Conservation (phyloP, 2,888 invertebrate genomes). For the Pelosia muscerda region DNA sequence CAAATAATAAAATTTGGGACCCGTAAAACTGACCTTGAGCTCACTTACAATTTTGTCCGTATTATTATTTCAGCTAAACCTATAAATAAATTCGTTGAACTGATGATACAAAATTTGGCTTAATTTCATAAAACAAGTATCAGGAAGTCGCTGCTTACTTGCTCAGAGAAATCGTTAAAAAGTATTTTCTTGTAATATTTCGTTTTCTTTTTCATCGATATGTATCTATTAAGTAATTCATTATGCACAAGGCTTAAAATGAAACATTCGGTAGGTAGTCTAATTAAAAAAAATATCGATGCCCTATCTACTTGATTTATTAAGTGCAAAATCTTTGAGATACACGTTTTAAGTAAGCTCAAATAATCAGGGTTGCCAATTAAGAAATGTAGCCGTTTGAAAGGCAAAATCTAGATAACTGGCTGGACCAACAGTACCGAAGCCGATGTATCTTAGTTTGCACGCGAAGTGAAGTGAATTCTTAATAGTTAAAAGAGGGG, state of each 20-base stretch:
- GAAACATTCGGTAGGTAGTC: not conserved
- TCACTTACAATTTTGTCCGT: not conserved
- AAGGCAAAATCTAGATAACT: constrained; percentile 74
- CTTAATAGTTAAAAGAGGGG: not conserved
- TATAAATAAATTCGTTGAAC: too few relatives aligned
- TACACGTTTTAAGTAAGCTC: constrained; percentile 43
- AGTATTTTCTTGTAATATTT: too few relatives aligned
- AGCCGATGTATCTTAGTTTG: constrained; percentile 67
- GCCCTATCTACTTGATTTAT: constrained; percentile 36
- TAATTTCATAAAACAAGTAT: too few relatives aligned
- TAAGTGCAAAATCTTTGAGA: constrained; percentile 41
- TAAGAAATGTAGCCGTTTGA: constrained; percentile 68
- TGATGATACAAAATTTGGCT: too few relatives aligned
- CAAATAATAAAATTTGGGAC: too few relatives aligned
- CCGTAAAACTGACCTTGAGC: not conserved
- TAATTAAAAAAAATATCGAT: constrained; percentile 17
- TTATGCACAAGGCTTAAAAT: not conserved
- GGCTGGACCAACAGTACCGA: constrained; percentile 50
- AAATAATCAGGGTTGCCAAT: constrained; percentile 73
- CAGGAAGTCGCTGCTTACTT: too few relatives aligned
- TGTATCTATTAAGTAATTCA: too few relatives aligned
- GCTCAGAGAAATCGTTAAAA: too few relatives aligned
- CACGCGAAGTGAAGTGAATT: constrained; percentile 65
- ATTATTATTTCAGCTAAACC: too few relatives aligned
- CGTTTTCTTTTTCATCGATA: too few relatives aligned